Conservation (phyloP, 2,113 vertebrate genomes). For the Bolborhynchus lineola region DNA sequence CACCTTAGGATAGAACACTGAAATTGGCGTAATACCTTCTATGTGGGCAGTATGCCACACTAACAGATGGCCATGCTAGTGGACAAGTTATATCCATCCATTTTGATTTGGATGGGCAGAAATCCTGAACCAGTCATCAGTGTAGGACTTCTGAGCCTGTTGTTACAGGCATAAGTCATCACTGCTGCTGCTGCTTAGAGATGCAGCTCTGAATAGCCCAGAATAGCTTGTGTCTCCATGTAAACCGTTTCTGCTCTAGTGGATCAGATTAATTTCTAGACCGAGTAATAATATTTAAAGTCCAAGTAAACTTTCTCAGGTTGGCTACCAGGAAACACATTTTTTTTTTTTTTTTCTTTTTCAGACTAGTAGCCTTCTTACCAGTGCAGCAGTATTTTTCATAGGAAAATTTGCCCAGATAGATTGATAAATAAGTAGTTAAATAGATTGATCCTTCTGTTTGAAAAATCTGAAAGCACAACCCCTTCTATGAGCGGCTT, state of each 20-base stretch:
- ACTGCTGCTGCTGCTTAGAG: background rate
- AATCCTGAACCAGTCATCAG: constrained; percentile 29
- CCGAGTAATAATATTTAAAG: background rate
- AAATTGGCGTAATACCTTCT: constrained; percentile 37
- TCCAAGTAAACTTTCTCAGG: background rate
- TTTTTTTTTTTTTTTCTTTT: background rate
- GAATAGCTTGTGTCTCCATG: background rate
- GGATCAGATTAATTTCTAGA: background rate
- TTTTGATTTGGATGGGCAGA: constrained; percentile 45
- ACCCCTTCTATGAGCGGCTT: background rate
- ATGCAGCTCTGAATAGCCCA: background rate
- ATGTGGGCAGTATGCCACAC: background rate
- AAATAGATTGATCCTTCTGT: background rate
- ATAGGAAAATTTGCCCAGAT: background rate
- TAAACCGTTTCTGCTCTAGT: background rate
- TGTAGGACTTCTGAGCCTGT: background rate
- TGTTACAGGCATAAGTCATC: background rate
- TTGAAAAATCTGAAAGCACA: background rate
- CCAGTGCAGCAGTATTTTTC: background rate
- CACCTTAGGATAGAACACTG: background rate
- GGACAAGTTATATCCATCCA: constrained; percentile 17
- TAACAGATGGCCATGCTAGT: constrained; percentile 35
- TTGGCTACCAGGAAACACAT: background rate
- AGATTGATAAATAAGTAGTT: background rate
- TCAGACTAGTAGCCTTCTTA: background rate